Percentiles rank a stretch among this genome's conserved stretches.
phyloP scores from a whole-genome alignment of 2,797 vertebrate genomes.

The Scarus forsteni region DNA sequence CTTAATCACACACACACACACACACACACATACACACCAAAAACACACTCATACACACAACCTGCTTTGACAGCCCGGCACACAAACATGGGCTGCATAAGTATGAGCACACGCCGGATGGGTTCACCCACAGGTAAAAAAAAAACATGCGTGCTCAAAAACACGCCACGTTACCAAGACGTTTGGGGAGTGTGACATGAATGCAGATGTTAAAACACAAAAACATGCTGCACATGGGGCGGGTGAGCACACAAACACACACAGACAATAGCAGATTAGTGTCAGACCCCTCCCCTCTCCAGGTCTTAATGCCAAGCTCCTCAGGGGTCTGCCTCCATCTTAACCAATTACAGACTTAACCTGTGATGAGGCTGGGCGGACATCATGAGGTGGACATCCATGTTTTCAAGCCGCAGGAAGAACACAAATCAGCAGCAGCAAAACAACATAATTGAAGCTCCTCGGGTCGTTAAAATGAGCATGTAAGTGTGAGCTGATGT shows the following conservation, averaged over 20 bases:
- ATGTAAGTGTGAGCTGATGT: too few relatives aligned
- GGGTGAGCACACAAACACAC: constrained; percentile 18
- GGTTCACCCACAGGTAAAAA: not conserved
- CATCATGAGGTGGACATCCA: too few relatives aligned
- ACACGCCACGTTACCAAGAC: not conserved
- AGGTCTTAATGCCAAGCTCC: not conserved
- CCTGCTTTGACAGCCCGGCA: constrained; percentile 28
- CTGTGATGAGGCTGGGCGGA: not conserved
- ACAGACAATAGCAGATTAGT: constrained; percentile 34
- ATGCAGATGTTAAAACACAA: not conserved
- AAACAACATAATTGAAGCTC: too few relatives aligned
- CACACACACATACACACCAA: constrained; percentile 3
- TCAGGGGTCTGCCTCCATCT: constrained; percentile 38
- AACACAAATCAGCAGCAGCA: too few relatives aligned
- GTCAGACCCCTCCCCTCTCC: not conserved
- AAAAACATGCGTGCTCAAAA: not conserved
- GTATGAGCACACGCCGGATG: constrained; percentile 5
- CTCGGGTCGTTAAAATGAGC: too few relatives aligned
- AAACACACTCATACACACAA: constrained; percentile 6
- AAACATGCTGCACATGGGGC: constrained; percentile 1
- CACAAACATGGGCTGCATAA: constrained; percentile 18
- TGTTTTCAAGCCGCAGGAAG: too few relatives aligned
- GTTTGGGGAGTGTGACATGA: not conserved
- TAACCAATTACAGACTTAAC: constrained; percentile 35
- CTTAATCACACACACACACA: constrained; percentile 19